phyloP scores from a whole-genome alignment of 2,113 vertebrate genomes.

The Melanocharis versteri region DNA sequence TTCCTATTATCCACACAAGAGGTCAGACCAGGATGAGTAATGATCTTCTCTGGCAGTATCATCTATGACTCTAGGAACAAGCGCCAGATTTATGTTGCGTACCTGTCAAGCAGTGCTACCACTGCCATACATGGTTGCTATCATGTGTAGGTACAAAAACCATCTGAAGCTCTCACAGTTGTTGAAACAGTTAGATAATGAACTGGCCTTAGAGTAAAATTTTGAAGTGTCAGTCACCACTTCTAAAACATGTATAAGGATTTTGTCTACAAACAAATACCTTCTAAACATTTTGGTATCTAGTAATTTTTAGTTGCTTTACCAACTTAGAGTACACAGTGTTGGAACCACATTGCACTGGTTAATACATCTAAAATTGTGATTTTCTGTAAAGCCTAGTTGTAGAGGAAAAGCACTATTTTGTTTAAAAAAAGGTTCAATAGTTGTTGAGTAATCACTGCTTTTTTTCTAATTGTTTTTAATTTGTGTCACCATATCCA shows the following conservation, averaged over 20 bases:
- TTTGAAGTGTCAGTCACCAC: neutral
- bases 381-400: neutral
- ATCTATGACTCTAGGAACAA: neutral
- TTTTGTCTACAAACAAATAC: neutral
- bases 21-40: neutral
- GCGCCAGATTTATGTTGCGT: neutral
- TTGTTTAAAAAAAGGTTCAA: neutral
- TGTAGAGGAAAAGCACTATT: neutral
- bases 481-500: neutral
- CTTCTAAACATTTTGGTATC: neutral
- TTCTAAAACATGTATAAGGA: neutral
- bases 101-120: neutral
- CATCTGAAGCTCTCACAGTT: neutral
- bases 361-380: neutral
- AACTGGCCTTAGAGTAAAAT: neutral
- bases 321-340: neutral
- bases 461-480: neutral
- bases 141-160: neutral
- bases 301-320: neutral
- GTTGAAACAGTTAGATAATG: neutral
- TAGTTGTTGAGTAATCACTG: neutral
- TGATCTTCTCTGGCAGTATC: neutral
- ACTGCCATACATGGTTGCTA: neutral
- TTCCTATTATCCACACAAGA: neutral
- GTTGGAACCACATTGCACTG: neutral